Percentiles rank a stretch among this genome's conserved stretches.
Evolutionary conservation across 2,888 invertebrate genomes (phyloP).

Genomic region (Acleris holmiana): DNA sequence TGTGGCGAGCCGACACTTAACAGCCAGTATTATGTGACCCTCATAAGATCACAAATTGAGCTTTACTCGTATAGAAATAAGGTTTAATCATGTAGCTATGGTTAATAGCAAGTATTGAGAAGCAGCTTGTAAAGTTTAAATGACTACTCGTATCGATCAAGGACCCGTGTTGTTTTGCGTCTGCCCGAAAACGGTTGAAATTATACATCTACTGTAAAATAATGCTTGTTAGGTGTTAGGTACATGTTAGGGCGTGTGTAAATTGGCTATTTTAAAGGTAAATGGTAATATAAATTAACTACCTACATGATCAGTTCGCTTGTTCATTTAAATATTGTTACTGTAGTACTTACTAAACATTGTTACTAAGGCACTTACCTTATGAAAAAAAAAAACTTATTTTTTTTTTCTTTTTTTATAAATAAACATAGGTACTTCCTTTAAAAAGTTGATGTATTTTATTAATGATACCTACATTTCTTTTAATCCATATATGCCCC

Average conservation of each 20-base stretch:
- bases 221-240: slow-evolving; percentile 4
- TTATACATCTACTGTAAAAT: not conserved
- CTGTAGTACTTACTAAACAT: no score
- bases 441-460: no score
- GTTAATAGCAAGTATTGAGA: slow-evolving; percentile 45
- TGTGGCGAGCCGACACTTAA: slow-evolving; percentile 52
- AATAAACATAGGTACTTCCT: no score
- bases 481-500: no score
- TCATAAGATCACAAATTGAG: not conserved
- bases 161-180: slow-evolving; percentile 28
- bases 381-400: no score
- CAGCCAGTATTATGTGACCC: slow-evolving; percentile 38
- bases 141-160: slow-evolving; percentile 55
- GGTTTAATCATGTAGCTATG: slow-evolving; percentile 19
- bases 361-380: no score
- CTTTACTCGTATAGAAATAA: slow-evolving; percentile 20
- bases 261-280: no score
- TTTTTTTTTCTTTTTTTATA: no score
- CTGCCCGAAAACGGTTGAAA: slow-evolving; percentile 5
- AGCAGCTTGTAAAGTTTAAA: slow-evolving; percentile 57
- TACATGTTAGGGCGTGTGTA: not conserved
- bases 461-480: no score
- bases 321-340: no score
- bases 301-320: no score
- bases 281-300: no score